Evolutionary conservation across 2,888 invertebrate genomes (phyloP).

Genomic region (Flexamia atlantica): DNA sequence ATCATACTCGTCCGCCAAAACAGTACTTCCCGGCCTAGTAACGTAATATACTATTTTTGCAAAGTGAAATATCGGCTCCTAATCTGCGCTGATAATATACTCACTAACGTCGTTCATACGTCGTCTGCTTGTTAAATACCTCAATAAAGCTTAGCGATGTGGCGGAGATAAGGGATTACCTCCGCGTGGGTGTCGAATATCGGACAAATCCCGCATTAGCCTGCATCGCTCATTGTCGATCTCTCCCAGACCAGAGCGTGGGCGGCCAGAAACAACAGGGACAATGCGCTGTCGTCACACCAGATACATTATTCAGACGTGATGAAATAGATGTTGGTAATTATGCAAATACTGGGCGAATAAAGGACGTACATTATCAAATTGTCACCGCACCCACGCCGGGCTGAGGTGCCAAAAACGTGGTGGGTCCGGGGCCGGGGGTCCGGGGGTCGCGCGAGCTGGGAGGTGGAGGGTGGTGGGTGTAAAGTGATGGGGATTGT

Average conservation of each 20-base stretch:
- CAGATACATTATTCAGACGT: constrained; percentile 50
- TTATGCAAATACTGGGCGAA: constrained; percentile 52
- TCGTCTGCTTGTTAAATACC: too few relatives aligned
- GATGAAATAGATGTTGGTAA: constrained; percentile 56
- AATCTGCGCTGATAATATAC: too few relatives aligned
- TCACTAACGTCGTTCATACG: too few relatives aligned
- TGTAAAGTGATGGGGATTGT: too few relatives aligned
- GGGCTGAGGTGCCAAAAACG: constrained; percentile 4
- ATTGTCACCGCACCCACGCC: constrained; percentile 40
- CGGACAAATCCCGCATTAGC: constrained; percentile 31
- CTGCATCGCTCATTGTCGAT: constrained; percentile 35
- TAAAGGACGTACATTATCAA: constrained; percentile 44
- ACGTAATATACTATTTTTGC: too few relatives aligned
- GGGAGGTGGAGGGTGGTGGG: too few relatives aligned
- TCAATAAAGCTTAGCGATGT: constrained; percentile 37
- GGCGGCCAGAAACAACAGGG: constrained; percentile 33
- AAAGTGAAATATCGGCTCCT: too few relatives aligned
- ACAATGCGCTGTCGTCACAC: constrained; percentile 45
- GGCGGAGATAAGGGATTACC: constrained; percentile 1
- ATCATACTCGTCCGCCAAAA: too few relatives aligned
- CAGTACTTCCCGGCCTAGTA: too few relatives aligned
- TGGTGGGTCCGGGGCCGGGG: not conserved
- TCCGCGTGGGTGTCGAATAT: constrained; percentile 4
- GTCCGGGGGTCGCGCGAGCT: not conserved
- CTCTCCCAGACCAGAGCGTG: constrained; percentile 16